Evolutionary conservation across 2,888 invertebrate species (phyloP).

Genomic region (Harpalus rubripes): DNA sequence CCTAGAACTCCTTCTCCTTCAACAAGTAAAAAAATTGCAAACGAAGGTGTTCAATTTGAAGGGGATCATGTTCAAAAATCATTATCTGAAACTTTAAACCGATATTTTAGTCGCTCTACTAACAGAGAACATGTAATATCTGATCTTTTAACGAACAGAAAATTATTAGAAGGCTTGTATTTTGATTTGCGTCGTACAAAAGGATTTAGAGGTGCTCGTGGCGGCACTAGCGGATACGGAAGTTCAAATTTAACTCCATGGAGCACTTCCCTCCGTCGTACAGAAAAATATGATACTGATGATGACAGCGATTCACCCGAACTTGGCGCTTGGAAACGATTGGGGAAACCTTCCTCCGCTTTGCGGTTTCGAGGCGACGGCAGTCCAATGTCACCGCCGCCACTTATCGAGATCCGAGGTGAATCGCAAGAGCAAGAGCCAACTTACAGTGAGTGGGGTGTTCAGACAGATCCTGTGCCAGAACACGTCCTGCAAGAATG

Average conservation of each 20-base stretch:
- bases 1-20: slow-evolving; percentile 63
- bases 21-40: slow-evolving; percentile 60
- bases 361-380: slow-evolving; percentile 40
- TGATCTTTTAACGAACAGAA: slow-evolving; percentile 86
- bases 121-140: slow-evolving; percentile 86
- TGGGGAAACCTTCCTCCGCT: slow-evolving; percentile 67
- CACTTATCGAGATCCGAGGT: slow-evolving; percentile 84
- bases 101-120: slow-evolving; percentile 83
- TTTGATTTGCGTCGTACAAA: slow-evolving; percentile 86
- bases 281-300: slow-evolving; percentile 71
- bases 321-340: slow-evolving; percentile 70
- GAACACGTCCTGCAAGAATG: slow-evolving; percentile 79
- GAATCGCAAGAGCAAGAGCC: slow-evolving; percentile 81
- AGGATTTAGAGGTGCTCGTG: slow-evolving; percentile 77
- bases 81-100: slow-evolving; percentile 83
- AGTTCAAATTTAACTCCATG: slow-evolving; percentile 70
- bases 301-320: slow-evolving; percentile 70
- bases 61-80: slow-evolving; percentile 81
- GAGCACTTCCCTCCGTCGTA: slow-evolving; percentile 70
- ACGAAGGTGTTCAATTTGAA: slow-evolving; percentile 74
- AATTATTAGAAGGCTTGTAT: slow-evolving; percentile 85
- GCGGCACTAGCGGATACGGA: slow-evolving; percentile 67
- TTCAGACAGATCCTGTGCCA: slow-evolving; percentile 83
- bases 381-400: slow-evolving; percentile 80
- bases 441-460: slow-evolving; percentile 78